phyloP scores from a whole-genome alignment of 2,113 vertebrate genomes.

The Orientallactaga bullata region DNA sequence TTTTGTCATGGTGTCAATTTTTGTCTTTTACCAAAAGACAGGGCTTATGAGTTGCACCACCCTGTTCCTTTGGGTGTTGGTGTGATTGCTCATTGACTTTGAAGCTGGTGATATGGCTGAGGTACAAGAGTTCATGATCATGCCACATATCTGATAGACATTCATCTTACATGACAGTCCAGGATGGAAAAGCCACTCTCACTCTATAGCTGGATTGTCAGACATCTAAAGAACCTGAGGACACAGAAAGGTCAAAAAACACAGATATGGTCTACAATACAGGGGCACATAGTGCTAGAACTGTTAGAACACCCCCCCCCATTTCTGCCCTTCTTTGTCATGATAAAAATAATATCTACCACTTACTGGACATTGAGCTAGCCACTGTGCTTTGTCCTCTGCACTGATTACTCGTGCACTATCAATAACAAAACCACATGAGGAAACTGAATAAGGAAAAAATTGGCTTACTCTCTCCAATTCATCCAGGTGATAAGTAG shows the following conservation, averaged over 20 bases:
- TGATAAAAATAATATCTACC: background rate
- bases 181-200: background rate
- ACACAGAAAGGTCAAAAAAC: background rate
- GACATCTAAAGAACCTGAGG: background rate
- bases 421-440: background rate
- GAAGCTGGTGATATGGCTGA: background rate
- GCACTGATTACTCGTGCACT: background rate
- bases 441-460: background rate
- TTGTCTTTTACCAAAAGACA: conserved; percentile 34
- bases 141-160: background rate
- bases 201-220: background rate
- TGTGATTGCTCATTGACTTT: background rate
- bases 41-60: background rate
- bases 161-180: background rate
- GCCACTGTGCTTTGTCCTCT: background rate
- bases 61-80: background rate
- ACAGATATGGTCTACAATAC: background rate
- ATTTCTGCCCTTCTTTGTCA: background rate
- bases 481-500: background rate
- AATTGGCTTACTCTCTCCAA: background rate
- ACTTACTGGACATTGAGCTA: background rate
- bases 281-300: background rate
- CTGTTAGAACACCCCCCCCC: background rate
- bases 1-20: background rate
- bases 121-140: background rate